Evolutionary conservation across 2,113 vertebrate species (phyloP).

Genomic region (Myrmecobius fasciatus): DNA sequence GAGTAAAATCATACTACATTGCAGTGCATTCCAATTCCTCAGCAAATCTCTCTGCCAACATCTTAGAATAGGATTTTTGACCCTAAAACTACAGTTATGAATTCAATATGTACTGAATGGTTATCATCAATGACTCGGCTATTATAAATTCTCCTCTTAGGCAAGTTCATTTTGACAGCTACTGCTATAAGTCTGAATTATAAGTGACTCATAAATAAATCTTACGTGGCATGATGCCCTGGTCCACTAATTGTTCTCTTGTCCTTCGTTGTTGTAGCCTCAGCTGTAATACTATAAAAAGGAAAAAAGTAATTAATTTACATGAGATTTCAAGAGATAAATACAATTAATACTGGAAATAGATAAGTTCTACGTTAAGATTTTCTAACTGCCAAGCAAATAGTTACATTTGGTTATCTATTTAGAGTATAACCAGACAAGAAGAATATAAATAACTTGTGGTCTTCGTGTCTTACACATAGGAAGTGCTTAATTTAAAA

Average conservation of each 20-base stretch:
- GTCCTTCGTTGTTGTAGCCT: slow-evolving; percentile 95
- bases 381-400: not conserved
- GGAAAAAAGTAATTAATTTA: slow-evolving; percentile 60
- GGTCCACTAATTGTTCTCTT: slow-evolving; percentile 96
- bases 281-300: slow-evolving; percentile 93
- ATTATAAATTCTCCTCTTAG: slow-evolving; percentile 11
- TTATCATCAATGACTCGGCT: not conserved
- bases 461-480: not conserved
- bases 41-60: not conserved
- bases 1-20: not conserved
- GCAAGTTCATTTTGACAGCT: not conserved
- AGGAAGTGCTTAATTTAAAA: not conserved
- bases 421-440: not conserved
- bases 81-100: not conserved
- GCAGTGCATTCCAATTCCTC: not conserved
- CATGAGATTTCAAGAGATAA: not conserved
- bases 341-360: not conserved
- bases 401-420: not conserved
- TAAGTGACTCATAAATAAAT: not conserved
- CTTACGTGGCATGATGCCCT: slow-evolving; percentile 99
- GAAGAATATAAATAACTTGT: not conserved
- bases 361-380: not conserved
- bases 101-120: not conserved
- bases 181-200: not conserved
- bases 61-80: not conserved